Conservation (phyloP, 1,140 invertebrate species). For the Bombus impatiens region DNA sequence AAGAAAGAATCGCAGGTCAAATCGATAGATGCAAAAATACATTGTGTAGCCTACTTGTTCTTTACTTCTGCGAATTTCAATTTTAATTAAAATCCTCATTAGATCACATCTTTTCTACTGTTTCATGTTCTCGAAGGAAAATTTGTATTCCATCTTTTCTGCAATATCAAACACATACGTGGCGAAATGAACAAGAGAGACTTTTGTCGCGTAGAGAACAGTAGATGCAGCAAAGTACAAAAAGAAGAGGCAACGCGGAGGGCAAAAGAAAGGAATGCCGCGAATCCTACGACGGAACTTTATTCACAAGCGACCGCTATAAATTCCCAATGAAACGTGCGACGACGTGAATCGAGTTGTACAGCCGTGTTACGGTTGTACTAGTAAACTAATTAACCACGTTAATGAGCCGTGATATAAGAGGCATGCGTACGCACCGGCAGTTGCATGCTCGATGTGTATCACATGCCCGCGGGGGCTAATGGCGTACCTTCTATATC, state of each 20-base stretch:
- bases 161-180: neutral
- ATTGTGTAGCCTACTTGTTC: too few species aligned
- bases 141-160: neutral
- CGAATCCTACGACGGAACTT: conserved; percentile 13
- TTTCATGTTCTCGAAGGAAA: neutral
- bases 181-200: neutral
- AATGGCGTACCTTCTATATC: neutral
- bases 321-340: conserved; percentile 49
- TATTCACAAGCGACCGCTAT: conserved; percentile 41
- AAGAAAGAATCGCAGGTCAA: too few species aligned
- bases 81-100: too few species aligned
- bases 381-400: conserved; percentile 62
- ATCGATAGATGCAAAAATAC: too few species aligned
- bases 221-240: neutral
- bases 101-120: too few species aligned
- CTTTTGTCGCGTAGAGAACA: neutral
- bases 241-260: neutral
- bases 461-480: conserved; percentile 35
- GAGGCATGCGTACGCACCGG: conserved; percentile 36
- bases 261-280: neutral
- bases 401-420: conserved; percentile 63
- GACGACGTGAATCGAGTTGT: conserved; percentile 34
- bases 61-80: too few species aligned
- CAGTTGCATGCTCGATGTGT: conserved; percentile 30
- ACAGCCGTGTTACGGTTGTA: conserved; percentile 49